These are phyloP conservation scores for Himalopsyche japonica DNA, from an alignment of 2,888 invertebrate genomes.

Conservation along the genomic window DNA sequence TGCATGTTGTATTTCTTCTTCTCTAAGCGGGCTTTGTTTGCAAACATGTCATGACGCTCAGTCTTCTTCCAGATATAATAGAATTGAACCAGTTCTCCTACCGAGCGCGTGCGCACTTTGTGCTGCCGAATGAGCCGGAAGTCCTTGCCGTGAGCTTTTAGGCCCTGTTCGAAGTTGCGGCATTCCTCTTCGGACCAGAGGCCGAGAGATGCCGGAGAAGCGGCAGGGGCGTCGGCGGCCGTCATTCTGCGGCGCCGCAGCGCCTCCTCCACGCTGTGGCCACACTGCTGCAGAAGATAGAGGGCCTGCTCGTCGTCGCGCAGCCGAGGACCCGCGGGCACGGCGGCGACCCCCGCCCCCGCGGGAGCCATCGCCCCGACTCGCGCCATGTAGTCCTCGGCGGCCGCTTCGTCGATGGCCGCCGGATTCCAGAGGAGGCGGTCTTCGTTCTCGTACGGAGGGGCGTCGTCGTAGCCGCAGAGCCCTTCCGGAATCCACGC, in stretches of 20 bases:
- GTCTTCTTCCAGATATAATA: slow-evolving; percentile 98
- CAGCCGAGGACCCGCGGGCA: slow-evolving; percentile 76
- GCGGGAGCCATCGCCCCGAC: slow-evolving; percentile 56
- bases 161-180: slow-evolving; percentile 93
- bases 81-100: slow-evolving; percentile 96
- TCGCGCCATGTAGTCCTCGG: slow-evolving; percentile 80
- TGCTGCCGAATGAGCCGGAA: slow-evolving; percentile 92
- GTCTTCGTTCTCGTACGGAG: slow-evolving; percentile 94
- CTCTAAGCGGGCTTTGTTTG: slow-evolving; percentile 84
- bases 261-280: slow-evolving; percentile 94
- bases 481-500: slow-evolving; percentile 91
- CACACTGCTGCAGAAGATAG: slow-evolving; percentile 88
- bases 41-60: slow-evolving; percentile 91
- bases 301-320: slow-evolving; percentile 90
- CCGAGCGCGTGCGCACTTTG: slow-evolving; percentile 91
- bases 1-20: slow-evolving; percentile 92
- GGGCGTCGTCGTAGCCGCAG: slow-evolving; percentile 89
- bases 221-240: slow-evolving; percentile 60
- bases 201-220: slow-evolving; percentile 74
- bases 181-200: slow-evolving; percentile 98
- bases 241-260: slow-evolving; percentile 77
- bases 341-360: slow-evolving; percentile 54
- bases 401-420: slow-evolving; percentile 69
- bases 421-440: slow-evolving; percentile 92
- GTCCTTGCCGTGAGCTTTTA: slow-evolving; percentile 93